Evolutionary conservation across 1,140 invertebrate species (phyloP).

Genomic region (Matsumurasca onukii): DNA sequence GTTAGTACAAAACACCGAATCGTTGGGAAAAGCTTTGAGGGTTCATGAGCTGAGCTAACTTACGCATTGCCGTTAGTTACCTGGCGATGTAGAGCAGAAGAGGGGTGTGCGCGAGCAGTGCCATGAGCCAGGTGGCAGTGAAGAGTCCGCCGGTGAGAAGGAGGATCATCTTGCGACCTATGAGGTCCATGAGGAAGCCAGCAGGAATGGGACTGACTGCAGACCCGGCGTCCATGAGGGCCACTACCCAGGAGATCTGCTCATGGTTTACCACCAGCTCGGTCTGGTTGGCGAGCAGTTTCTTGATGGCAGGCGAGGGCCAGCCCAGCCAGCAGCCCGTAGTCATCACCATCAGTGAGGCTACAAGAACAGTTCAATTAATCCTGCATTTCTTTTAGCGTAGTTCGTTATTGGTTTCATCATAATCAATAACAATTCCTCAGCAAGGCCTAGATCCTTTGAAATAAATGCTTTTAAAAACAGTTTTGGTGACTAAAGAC

Average conservation of each 20-base stretch:
- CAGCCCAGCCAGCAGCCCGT: slow-evolving; percentile 32
- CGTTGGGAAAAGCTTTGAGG: too few relatives aligned
- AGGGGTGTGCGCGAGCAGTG: slow-evolving; percentile 2
- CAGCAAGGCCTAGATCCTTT: too few relatives aligned
- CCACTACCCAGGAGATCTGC: slow-evolving; percentile 38
- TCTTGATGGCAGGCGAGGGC: slow-evolving; percentile 35
- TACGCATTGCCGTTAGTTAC: slow-evolving; percentile 59
- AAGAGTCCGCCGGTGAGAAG: slow-evolving; percentile 48
- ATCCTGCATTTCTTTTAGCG: too few relatives aligned
- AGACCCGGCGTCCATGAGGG: slow-evolving; percentile 40
- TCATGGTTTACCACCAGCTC: slow-evolving; percentile 6
- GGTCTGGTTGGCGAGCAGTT: slow-evolving; percentile 31
- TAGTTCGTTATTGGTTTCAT: too few relatives aligned
- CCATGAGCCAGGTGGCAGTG: slow-evolving; percentile 29
- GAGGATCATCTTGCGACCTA: slow-evolving; percentile 65
- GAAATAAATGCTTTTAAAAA: too few relatives aligned
- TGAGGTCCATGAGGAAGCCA: slow-evolving; percentile 64
- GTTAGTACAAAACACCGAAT: too few relatives aligned
- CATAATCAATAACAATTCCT: too few relatives aligned
- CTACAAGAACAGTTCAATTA: slow-evolving; percentile 37
- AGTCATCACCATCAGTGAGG: slow-evolving; percentile 32
- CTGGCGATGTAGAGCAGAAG: slow-evolving; percentile 43
- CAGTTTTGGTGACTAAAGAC: too few relatives aligned
- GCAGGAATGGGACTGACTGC: slow-evolving; percentile 38
- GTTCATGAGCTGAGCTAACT: too few relatives aligned